Evolutionary conservation across 2,888 invertebrate genomes (phyloP).

Genomic region (Galeopsomyia nigrocyanea): DNA sequence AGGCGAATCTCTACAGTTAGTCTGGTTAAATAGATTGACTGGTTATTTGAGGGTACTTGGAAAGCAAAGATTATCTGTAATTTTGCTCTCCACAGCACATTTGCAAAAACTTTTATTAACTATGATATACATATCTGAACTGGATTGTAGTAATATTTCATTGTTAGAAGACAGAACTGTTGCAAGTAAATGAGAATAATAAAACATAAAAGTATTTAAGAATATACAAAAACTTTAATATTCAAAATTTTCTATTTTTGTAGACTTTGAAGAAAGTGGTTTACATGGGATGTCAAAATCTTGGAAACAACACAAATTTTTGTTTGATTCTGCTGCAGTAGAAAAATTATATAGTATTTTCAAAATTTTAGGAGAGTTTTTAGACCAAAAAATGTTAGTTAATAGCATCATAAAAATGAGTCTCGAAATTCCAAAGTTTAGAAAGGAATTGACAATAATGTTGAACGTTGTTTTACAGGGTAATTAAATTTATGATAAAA

Average conservation of each 20-base stretch:
- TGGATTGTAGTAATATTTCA: constrained; percentile 70
- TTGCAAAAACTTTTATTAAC: constrained; percentile 73
- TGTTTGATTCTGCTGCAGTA: constrained; percentile 70
- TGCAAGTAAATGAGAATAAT: constrained; percentile 50
- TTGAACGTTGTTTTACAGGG: constrained; percentile 73
- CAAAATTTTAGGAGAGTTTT: constrained; percentile 71
- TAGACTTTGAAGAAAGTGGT: constrained; percentile 66
- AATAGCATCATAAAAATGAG: constrained; percentile 76
- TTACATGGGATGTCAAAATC: constrained; percentile 66
- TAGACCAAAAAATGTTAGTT: constrained; percentile 72
- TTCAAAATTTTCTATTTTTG: constrained; percentile 19
- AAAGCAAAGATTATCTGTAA: constrained; percentile 71
- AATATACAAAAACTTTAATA: background rate
- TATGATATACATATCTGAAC: constrained; percentile 72
- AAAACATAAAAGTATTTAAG: constrained; percentile 11
- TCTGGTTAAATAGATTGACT: constrained; percentile 75
- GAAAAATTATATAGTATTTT: constrained; percentile 73
- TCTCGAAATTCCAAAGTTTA: constrained; percentile 69
- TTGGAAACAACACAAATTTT: constrained; percentile 78
- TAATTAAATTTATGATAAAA: constrained; percentile 53
- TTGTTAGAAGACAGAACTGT: constrained; percentile 72
- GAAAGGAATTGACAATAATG: constrained; percentile 75
- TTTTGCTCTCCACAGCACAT: constrained; percentile 72
- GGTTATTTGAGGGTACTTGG: constrained; percentile 78
- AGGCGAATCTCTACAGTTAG: constrained; percentile 76